Base-by-base conservation (phyloP, 2,888 invertebrate species). In the Serrognathus titanus region DNA sequence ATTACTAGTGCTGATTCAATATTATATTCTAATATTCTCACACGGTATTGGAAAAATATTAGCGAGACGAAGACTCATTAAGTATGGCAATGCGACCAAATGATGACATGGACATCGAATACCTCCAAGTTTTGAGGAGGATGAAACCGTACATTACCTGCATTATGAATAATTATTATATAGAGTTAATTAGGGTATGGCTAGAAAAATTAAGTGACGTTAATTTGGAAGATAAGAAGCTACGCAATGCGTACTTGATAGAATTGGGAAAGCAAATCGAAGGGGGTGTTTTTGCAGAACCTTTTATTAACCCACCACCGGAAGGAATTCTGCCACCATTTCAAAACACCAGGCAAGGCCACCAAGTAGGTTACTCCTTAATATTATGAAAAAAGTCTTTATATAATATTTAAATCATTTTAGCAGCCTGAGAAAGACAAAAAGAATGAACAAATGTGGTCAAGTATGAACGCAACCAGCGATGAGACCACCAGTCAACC, bases 71-170 rank as follows among this genome's bases (percentile, higher is more conserved):
- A 41, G 35, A 4, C 24, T 45, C 6, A 45, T 48, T 11, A 48
- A 38, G 37, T 45, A 55, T 55, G 50, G 49, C 50, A 49, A 37
- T 55, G 8, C 38, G 49, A 35, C 55, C 45, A 41, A 55, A 55
- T 20, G 63, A 61, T 13, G 52, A 60, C 16, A 56, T 67, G n/a
- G 69, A 69, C 46, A 37, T 58, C 11, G 68, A 68, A 38, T 69
- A 66, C 55, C 55, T 66, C 6, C 59, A 62, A 13, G 61, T 65
- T 36, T 58, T 69, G 13, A 54, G 63, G 2, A 55, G 62, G 12
- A 67, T 69, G 40, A 69, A 69, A 55, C 66, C 66, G 10, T 65
- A 66, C 51, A 66, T 69, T 35, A 63, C 65, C 10, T 64, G 65
- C 51, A 65, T 69, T 40, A 66, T 62, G 60, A 64, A 69, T 47